Base-by-base conservation (phyloP, 2,797 vertebrate species). In the Meriones psammophilus region DNA sequence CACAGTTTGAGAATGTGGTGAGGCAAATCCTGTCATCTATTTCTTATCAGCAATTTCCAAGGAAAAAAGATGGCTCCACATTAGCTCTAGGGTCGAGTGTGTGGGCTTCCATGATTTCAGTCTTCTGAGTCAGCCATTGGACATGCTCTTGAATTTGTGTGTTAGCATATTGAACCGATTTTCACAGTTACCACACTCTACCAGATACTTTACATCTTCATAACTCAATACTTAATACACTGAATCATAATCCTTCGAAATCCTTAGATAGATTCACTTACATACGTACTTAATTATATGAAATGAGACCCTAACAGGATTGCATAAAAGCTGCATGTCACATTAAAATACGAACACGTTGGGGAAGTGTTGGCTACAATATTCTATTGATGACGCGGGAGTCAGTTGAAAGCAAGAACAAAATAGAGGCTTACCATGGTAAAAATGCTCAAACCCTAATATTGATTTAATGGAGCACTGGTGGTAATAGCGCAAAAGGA, bases 1-100 rank as follows among this genome's bases (percentile, higher is more conserved):
- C 50, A 54, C 80, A 95, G 79, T 64, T 79, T 86, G 68, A 94
- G 96, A 98, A 97, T 89, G 91, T 56, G 92, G 68, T 97, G 88
- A 98, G 97, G 97, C 76, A 96, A 73, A 0, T 8, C 60, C 90
- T 97, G 92, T 97, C 96, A 97, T 87, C 24, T 94, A 22, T 85
- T 94, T 88, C 15, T 36, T 89, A 96, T 96, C 71, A 46, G 88
- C 2, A 74, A 3, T n/a, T 74, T 74, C 42, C 14, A 96, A 78
- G 2, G 64, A 26, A 20, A 76, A 71, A 33, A 97, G 89, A 87
- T 50, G 74, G 91, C 14, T 46, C 20, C 30, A 96, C 76, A 95
- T 79, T 9, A 96, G 46, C 10, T 81, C 39, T 1, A 66, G 39
- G 93, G 36, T 58, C 42, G 83, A 96, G 66, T 97, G 95, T 24